Conservation (phyloP, 2,888 invertebrate species). For the Subacronicta megacephala region DNA sequence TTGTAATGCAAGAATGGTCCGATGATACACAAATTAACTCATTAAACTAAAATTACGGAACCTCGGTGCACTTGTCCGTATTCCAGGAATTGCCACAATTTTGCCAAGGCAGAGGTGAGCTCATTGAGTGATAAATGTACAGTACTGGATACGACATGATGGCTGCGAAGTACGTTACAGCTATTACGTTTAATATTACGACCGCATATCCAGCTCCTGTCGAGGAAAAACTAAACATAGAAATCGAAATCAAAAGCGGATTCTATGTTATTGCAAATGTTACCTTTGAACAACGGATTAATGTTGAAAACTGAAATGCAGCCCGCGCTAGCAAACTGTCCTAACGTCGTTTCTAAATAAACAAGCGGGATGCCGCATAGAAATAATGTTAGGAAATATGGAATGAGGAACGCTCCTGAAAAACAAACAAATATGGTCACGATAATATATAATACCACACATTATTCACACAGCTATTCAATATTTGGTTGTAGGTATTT, state of each 20-base stretch:
- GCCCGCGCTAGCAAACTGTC: constrained; percentile 95
- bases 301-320: constrained; percentile 95
- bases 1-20: constrained; percentile 13
- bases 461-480: no score
- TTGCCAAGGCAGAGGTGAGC: constrained; percentile 93
- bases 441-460: no score
- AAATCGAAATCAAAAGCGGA: constrained; percentile 31
- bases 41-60: constrained; percentile 65
- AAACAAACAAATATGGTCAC: constrained; percentile 34
- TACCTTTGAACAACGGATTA: constrained; percentile 96
- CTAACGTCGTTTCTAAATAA: constrained; percentile 95
- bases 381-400: constrained; percentile 94
- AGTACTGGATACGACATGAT: constrained; percentile 95
- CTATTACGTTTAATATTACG: constrained; percentile 94
- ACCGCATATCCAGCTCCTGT: constrained; percentile 96
- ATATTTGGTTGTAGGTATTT: no score
- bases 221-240: constrained; percentile 42
- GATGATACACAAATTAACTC: constrained; percentile 33
- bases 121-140: constrained; percentile 93
- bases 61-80: constrained; percentile 92
- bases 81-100: constrained; percentile 95
- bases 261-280: constrained; percentile 26
- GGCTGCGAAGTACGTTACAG: constrained; percentile 95
- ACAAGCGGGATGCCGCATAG: constrained; percentile 96
- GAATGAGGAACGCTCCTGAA: constrained; percentile 96